Evolutionary conservation across 2,888 invertebrate genomes (phyloP), one percentile per base, ranked within the genome.

Genomic region (Leistus spinibarbis): DNA sequence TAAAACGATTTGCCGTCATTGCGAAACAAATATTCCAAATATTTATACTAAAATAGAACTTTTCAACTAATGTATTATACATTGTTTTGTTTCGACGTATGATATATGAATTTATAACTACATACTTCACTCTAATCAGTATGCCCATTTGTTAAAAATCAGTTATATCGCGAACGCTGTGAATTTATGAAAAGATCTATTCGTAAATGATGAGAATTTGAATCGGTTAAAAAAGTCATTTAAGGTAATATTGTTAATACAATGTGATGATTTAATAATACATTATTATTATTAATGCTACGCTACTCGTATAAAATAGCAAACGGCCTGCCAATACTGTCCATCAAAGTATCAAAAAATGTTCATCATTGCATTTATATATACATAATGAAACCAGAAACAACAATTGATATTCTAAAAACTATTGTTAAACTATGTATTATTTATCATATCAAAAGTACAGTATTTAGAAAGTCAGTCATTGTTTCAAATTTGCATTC

Each of bases 321-420:
- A 78, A 78, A 73, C 78, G 78, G 76, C 78, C 76, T 78, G 78
- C 78, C 76, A 78, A 78, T 79, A 79, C 78, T 79, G 78, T 78
- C 13, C 77, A 67, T 77, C 76, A 77, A 77, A 79, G 78, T 78
- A 79, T 79, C 77, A 81, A 81, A 81, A 80, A 73, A 73, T 73
- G 60, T 73, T 67, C 73, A 73, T 73, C 60, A 67, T 71, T 71
- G 64, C 22, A 24, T 57, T 57, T 57, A 69, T 69, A 56, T 71
- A 22, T 71, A 71, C 22, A 63, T 56, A 71, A 71, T 56, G 64
- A 64, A 71, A 64, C 20, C 64, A 64, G 64, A 71, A 64, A 65
- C 19, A 65, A 70, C 63, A 64, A 54, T 54, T 40, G 40, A 57
- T 57, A 57, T 57, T 64, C 70, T 53, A 70, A 63, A 64, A 69